Base-by-base conservation (phyloP, 2,113 vertebrate species). In the Aythya baeri region DNA sequence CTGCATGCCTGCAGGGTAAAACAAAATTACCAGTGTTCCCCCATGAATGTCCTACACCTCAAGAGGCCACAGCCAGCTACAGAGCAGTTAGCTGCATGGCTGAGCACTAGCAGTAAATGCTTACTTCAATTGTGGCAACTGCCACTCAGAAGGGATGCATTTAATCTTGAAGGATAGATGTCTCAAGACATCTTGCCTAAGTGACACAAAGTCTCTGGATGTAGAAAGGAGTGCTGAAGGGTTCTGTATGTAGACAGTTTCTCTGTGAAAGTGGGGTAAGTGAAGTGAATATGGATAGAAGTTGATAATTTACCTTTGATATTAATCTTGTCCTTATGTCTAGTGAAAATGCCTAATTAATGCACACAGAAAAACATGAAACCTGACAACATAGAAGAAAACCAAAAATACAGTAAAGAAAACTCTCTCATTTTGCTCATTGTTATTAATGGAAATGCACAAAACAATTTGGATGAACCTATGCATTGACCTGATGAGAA, bases 71-170 rank as follows among this genome's bases (percentile, higher is more conserved):
- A 95, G 92, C 97, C 95, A 98, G 97, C 96, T 97, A 97, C 97
- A 95, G 96, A 97, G 92, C 95, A 95, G 96, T 98, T 98, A 98
- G 96, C 97, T 97, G 98, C 98, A 97, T 98, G 98, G 97, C 95
- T 98, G 97, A 98, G 94, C 98, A 98, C 96, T 97, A 96, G 97
- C 97, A 97, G 96, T 95, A 96, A 97, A 97, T 93, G 97, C 96
- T 98, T 97, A 97, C 93, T 97, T 97, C 97, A 95, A 97, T 98
- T 95, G 97, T 97, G 96, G 96, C 94, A 97, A 97, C 96, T 97
- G 97, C 96, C 97, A 98, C 95, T 98, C 97, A 97, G 88, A 97
- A 91, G 76, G 91, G 92, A 95, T 94, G 94, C 96, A 96, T 97
- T 98, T 97, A 97, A 97, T 97, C 95, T 97, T 97, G 97, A 98